Evolutionary conservation across 2,797 vertebrate genomes (phyloP).

Genomic region (Gymnothorax javanicus): DNA sequence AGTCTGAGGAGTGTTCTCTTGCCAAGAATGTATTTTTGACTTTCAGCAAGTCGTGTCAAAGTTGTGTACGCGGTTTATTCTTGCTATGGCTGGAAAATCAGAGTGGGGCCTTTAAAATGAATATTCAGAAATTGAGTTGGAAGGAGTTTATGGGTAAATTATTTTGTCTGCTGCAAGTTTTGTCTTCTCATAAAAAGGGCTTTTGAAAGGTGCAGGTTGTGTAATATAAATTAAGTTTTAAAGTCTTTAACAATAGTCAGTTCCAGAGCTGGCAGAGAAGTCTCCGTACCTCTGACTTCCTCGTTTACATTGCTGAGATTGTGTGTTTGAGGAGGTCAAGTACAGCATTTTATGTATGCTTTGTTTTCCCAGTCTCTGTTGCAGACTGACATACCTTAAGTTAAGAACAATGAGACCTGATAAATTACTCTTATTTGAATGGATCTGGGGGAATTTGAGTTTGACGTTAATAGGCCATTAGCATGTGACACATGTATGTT

Average conservation of each 20-base stretch:
- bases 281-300: neutral
- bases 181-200: neutral
- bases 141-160: neutral
- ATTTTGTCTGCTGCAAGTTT: neutral
- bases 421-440: neutral
- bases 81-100: neutral
- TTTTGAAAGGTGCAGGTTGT: neutral
- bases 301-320: neutral
- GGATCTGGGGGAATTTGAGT: neutral
- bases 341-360: neutral
- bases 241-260: neutral
- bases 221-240: neutral
- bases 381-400: no score
- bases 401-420: neutral
- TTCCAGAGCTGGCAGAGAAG: neutral
- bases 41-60: slow-evolving; percentile 19
- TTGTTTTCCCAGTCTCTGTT: neutral
- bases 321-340: neutral
- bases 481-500: neutral
- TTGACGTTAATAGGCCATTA: neutral
- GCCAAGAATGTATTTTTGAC: slow-evolving; percentile 27
- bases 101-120: neutral
- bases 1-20: slow-evolving; percentile 7
- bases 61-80: neutral
- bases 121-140: neutral